These are phyloP conservation scores for Gavia stellata DNA, from an alignment of 2,113 vertebrate genomes.

Conservation along the genomic window DNA sequence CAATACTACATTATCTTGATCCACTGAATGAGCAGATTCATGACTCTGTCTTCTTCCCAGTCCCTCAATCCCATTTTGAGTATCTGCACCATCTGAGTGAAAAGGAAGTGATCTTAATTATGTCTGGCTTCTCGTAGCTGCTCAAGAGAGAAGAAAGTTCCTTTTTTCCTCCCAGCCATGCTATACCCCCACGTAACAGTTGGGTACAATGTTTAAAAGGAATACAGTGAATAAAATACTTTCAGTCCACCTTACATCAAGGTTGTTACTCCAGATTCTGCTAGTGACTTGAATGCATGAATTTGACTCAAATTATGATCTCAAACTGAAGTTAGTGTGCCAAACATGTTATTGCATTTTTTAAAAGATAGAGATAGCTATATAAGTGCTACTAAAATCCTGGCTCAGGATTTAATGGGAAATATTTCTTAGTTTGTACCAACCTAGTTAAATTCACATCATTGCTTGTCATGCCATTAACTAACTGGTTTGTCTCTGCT, in stretches of 20 bases:
- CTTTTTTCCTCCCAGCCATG: no score
- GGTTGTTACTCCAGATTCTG: background rate
- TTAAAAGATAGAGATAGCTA: background rate
- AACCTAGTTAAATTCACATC: background rate
- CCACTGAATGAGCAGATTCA: background rate
- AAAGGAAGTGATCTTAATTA: background rate
- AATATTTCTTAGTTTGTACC: background rate
- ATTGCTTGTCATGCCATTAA: conserved; percentile 15
- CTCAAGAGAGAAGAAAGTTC: background rate
- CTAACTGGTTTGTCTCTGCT: background rate
- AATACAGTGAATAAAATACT: background rate
- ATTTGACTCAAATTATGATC: background rate
- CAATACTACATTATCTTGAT: background rate
- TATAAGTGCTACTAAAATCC: background rate
- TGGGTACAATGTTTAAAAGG: background rate
- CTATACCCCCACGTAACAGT: rapidly evolving
- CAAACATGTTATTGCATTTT: background rate
- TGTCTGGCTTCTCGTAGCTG: background rate
- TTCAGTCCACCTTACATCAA: background rate
- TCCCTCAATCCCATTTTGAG: background rate
- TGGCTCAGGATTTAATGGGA: background rate
- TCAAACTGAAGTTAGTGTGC: background rate
- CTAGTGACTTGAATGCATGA: background rate
- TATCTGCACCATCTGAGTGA: background rate
- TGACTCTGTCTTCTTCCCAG: background rate